Percentiles rank a stretch among this genome's conserved stretches.
phyloP scores from a whole-genome alignment of 2,113 vertebrate species.

The Sarotherodon lohbergeri region DNA sequence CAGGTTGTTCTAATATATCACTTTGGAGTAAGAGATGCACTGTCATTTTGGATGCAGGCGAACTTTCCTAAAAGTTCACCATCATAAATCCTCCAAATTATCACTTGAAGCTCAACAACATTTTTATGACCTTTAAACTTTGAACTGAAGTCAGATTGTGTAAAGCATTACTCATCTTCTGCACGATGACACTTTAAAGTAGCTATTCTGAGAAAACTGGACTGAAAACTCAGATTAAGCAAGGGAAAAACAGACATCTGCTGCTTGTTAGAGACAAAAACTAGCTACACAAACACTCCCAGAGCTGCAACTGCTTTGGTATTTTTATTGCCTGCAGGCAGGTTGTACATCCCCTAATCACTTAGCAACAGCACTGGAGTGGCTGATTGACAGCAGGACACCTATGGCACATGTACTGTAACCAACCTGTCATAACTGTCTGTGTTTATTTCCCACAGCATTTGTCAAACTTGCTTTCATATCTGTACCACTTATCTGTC shows the following conservation, averaged over 20 bases:
- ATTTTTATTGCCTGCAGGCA: slow-evolving; percentile 17
- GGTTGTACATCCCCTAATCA: slow-evolving; percentile 15
- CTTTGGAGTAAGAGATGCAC: neutral
- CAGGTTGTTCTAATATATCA: slow-evolving; percentile 31
- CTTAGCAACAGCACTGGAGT: neutral
- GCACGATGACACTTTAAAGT: neutral
- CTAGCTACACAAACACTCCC: neutral
- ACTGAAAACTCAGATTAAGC: neutral
- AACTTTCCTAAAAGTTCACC: slow-evolving; percentile 8
- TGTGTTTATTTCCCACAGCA: slow-evolving; percentile 10
- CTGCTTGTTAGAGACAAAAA: neutral
- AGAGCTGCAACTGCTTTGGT: neutral
- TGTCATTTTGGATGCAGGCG: neutral
- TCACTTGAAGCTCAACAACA: neutral
- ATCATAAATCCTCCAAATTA: neutral
- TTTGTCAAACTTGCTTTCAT: slow-evolving; percentile 20
- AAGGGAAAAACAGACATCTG: neutral
- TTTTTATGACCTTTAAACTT: slow-evolving; percentile 12
- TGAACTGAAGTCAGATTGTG: neutral
- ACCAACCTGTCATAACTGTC: slow-evolving; percentile 14
- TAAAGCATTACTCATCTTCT: neutral
- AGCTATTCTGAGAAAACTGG: neutral
- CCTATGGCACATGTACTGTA: neutral
- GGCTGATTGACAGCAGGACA: slow-evolving; percentile 37
- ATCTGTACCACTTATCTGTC: neutral